A percentile compares a stretch with the other conserved stretches of the same genome.
phyloP scores from a whole-genome alignment of 2,888 invertebrate species.

The Ormyrus labotus region DNA sequence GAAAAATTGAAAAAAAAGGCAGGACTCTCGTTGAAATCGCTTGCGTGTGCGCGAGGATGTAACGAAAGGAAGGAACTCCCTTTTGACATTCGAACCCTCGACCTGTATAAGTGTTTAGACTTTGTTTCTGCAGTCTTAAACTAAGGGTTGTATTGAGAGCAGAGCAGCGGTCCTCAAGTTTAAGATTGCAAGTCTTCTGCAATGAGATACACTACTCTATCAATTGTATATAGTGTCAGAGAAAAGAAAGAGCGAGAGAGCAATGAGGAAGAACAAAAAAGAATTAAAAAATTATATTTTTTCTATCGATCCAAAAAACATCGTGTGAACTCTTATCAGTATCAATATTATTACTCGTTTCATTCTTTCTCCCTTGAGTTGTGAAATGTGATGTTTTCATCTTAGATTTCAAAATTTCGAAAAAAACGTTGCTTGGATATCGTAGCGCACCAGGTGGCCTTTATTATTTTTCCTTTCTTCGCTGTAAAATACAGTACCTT shows the following conservation, averaged over 20 bases:
- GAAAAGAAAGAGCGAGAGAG: constrained; percentile 62
- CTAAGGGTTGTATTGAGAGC: constrained; percentile 19
- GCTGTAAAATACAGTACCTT: constrained; percentile 46
- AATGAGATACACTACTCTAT: constrained; percentile 72
- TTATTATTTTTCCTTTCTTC: constrained; percentile 57
- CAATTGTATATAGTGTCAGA: constrained; percentile 74
- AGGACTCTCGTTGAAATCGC: constrained; percentile 67
- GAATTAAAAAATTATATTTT: constrained; percentile 74
- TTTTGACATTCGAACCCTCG: constrained; percentile 52
- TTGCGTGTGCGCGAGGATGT: constrained; percentile 63
- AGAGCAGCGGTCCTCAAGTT: neutral
- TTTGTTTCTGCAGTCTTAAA: constrained; percentile 66
- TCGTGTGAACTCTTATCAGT: constrained; percentile 71
- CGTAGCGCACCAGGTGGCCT: constrained; percentile 67
- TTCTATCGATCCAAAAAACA: constrained; percentile 73
- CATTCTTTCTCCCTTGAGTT: constrained; percentile 48
- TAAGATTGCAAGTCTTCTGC: constrained; percentile 58
- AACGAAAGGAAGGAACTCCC: constrained; percentile 59
- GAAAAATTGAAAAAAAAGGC: constrained; percentile 52
- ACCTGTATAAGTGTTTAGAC: constrained; percentile 69
- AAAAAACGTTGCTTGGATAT: constrained; percentile 66
- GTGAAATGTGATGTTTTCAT: constrained; percentile 19
- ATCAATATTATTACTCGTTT: constrained; percentile 63
- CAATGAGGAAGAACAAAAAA: constrained; percentile 60
- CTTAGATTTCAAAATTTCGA: constrained; percentile 10